Base-by-base conservation (phyloP, 2,797 vertebrate genomes). In the Chrosomus eos region DNA sequence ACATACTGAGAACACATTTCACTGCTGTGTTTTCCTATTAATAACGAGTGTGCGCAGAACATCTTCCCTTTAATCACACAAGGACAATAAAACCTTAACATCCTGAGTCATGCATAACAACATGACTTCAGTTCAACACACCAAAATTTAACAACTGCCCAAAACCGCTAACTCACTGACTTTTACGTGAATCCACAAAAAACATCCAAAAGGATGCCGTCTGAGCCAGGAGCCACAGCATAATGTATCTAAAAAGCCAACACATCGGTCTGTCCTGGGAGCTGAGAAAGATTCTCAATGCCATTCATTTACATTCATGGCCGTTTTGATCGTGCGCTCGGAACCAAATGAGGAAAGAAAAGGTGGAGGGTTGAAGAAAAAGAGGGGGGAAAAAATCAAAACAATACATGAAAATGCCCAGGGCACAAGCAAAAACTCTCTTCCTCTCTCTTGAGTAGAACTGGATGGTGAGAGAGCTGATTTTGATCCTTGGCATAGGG, bases 381-480 rank as follows among this genome's bases (percentile, higher is more conserved):
- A 28, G 16, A 66, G 9, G 8, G 8, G 0, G 8, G 67, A 77
- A 86, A 81, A 81, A 68, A 7, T 21, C 13, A 23, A 74, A 79
- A 82, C 70, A 86, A 88, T 83, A 31, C 62, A 85, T 78, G 84
- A 82, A 82, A 88, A 87, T 84, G 55, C 81, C 74, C 75, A 77
- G 62, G 74, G 85, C 71, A 72, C 85, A 72, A 84, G 84, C 80
- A 86, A 87, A 88, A 83, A 78, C 83, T 84, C 73, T 81, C 62
- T 82, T 85, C 74, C 58, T 88, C 85, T 88, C 75, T 77, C 66
- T 72, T 82, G 76, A 84, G 67, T 60, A 60, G 84, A 90, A 82
- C 86, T 71, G 73, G 86, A 84, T 89, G 91, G 88, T 75, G 88
- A 90, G 58, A 89, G 88, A 77, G 86, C 78, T 89, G 91, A 89